Conservation (phyloP, 2,113 vertebrate species). For the Oncorhynchus kisutch region DNA sequence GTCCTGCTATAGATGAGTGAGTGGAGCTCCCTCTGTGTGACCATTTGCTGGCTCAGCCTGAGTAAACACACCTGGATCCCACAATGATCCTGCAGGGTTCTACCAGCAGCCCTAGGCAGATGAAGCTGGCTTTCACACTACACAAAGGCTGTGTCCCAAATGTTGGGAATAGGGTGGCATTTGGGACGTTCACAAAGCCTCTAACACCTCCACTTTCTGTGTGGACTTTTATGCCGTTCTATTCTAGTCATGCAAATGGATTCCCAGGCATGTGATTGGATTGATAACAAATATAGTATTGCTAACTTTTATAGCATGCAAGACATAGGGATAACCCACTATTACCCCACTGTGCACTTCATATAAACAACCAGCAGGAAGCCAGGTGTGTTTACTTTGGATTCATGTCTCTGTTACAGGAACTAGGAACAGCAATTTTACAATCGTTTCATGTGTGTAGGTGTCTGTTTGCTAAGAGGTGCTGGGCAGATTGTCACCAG, state of each 20-base stretch:
- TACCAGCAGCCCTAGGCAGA: conserved; percentile 34
- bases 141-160: not conserved
- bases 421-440: conserved; percentile 17
- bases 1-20: conserved; percentile 45
- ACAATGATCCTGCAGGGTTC: conserved; percentile 43
- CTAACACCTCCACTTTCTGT: not conserved
- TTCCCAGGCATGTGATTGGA: not conserved
- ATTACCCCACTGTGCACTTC: conserved; percentile 12
- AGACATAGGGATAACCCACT: not conserved
- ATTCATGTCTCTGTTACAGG: conserved; percentile 23
- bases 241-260: not conserved
- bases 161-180: no score
- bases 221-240: not conserved
- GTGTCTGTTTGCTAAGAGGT: conserved; percentile 4
- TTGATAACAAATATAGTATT: conserved; percentile 3
- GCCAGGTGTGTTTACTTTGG: conserved; percentile 49
- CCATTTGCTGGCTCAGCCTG: conserved; percentile 70
- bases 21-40: conserved; percentile 41
- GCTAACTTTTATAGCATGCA: no score
- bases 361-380: conserved; percentile 5
- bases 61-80: conserved; percentile 70
- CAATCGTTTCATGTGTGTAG: conserved; percentile 20
- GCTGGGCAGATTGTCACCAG: not conserved
- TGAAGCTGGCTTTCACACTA: not conserved
- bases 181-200: not conserved